A percentile compares a stretch with the other conserved stretches of the same genome.
phyloP scores from a whole-genome alignment of 2,888 invertebrate species.

The Sepiola atlantica region DNA sequence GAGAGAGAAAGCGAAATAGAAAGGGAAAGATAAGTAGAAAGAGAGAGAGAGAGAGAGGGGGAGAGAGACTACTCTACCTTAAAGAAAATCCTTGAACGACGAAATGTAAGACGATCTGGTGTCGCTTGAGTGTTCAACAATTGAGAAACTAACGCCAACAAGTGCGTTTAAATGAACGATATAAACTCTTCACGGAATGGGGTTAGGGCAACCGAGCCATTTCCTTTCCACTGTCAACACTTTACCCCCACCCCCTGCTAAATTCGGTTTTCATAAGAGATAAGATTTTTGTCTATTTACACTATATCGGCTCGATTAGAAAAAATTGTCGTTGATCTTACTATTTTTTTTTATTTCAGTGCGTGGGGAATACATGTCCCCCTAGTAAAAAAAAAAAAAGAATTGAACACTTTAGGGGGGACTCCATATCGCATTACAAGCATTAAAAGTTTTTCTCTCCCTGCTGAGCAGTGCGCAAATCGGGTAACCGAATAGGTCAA shows the following conservation, averaged over 20 bases:
- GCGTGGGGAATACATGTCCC: no score
- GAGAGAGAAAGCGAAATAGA: no score
- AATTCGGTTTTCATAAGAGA: neutral
- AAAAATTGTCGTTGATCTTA: neutral
- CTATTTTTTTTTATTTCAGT: no score
- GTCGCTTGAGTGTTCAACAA: neutral
- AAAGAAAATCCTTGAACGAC: neutral
- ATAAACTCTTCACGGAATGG: neutral
- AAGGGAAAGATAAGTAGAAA: no score
- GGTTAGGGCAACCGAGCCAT: neutral
- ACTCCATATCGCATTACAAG: no score
- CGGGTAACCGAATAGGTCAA: no score
- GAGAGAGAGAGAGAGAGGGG: no score
- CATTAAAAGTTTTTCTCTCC: no score
- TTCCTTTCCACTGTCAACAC: neutral
- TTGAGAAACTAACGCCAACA: neutral
- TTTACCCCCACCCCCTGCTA: neutral
- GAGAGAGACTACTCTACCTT: neutral
- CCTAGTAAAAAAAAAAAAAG: no score
- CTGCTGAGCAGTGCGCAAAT: no score
- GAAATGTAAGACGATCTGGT: neutral
- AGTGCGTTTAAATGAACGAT: neutral
- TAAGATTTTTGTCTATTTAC: neutral
- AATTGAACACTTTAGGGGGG: no score
- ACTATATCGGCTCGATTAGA: neutral